Base-by-base conservation (phyloP, 2,797 vertebrate species). In the Hapalemur alaotrensis region DNA sequence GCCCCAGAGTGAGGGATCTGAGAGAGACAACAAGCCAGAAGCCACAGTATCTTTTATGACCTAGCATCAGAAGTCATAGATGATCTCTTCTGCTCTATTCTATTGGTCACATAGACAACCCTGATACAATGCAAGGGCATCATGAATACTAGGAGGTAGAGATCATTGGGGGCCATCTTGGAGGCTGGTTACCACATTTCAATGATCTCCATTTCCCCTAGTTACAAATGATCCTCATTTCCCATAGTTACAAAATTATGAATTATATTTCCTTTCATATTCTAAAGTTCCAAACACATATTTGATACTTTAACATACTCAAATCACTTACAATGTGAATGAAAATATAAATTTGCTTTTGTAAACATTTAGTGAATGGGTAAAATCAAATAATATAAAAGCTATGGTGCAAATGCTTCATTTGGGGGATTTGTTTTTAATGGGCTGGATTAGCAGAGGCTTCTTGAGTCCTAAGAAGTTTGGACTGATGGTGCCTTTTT, bases 331-430 rank as follows among this genome's bases (percentile, higher is more conserved):
- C 32, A 93, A 11, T 72, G 7, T 95, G 70, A 96, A 57, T 94
- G 46, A 75, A 96, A 93, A 89, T 65, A 84, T 73, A 83, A 72
- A 70, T 86, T 70, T 94, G 50, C n/a, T 95, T 95, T 90, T 94
- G 32, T 54, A 84, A 89, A 76, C 63, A 91, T 79, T 81, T 91
- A 72, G n/a, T 59, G 48, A 96, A 54, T 93, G 46, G 50, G 32
- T 86, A 94, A 91, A 95, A 91, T 91, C 28, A 95, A 83, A 72
- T 93, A 95, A 63, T 83, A 84, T 86, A 80, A 97, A 94, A 91
- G 5, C 70, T 48, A 15, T 83, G 30, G 46, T 85, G 59, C 46
- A 91, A 50, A 94, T 88, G 67, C 67, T 95, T 95, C 75, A 79
- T 95, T 92, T 94, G 61, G 4, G 10, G 20, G 52, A 28, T 73